Conservation (phyloP, 2,797 vertebrate species). For the Helicolenus hilgendorfi region DNA sequence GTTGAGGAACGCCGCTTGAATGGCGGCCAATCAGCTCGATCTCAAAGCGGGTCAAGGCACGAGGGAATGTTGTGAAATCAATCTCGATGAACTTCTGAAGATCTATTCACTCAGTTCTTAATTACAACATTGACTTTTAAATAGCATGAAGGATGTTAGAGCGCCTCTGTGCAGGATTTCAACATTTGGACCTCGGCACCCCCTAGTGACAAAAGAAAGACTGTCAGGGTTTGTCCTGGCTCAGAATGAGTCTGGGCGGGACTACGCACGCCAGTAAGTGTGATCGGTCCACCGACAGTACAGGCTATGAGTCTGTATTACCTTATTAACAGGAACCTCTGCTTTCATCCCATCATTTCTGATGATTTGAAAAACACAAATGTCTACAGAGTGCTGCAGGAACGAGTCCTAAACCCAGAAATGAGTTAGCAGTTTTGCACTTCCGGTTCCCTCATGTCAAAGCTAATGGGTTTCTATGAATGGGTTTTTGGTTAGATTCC, state of each 20-base stretch:
- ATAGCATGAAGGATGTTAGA: slow-evolving; percentile 57
- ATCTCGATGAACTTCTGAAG: slow-evolving; percentile 82
- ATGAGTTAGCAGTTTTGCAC: too few relatives aligned
- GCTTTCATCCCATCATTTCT: neutral
- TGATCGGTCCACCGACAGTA: neutral
- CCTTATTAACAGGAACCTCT: neutral
- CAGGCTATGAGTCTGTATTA: neutral
- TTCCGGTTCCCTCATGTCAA: too few relatives aligned
- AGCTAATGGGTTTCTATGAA: too few relatives aligned
- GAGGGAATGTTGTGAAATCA: slow-evolving; percentile 75
- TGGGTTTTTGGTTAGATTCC: too few relatives aligned
- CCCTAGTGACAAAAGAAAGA: neutral
- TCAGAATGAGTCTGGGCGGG: neutral
- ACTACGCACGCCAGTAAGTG: neutral
- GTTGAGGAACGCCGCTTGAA: slow-evolving; percentile 72
- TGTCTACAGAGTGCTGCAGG: too few relatives aligned
- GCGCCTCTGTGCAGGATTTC: neutral
- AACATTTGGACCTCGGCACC: slow-evolving; percentile 15
- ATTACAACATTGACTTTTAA: slow-evolving; percentile 80
- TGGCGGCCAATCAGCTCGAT: slow-evolving; percentile 72
- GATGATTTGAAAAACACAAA: neutral
- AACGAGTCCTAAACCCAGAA: too few relatives aligned
- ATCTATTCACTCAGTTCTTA: slow-evolving; percentile 74
- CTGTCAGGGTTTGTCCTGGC: neutral
- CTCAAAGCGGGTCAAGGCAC: slow-evolving; percentile 80